These are phyloP conservation scores for Ochotona curzoniae DNA, from an alignment of 2,113 vertebrate genomes.

Conservation along the genomic window DNA sequence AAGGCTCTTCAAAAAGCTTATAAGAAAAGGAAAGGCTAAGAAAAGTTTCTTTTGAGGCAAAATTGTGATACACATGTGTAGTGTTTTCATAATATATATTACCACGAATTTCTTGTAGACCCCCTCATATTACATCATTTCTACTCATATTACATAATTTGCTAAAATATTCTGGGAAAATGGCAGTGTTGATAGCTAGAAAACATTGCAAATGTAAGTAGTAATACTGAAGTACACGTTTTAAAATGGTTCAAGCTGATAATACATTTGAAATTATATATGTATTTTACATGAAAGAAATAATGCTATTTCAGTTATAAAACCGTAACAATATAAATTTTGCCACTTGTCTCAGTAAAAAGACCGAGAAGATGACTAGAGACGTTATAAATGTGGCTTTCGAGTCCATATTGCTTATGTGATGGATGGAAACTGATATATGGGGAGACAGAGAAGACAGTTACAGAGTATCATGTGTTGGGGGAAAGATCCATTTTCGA, in stretches of 20 bases:
- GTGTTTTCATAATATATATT: no score
- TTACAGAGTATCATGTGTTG: slow-evolving; percentile 51
- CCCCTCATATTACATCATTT: not conserved
- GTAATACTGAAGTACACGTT: not conserved
- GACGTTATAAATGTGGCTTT: slow-evolving; percentile 53
- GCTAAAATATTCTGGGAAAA: not conserved
- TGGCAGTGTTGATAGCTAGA: not conserved
- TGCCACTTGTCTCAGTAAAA: slow-evolving; percentile 47
- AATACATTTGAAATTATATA: not conserved
- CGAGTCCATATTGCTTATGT: slow-evolving; percentile 40
- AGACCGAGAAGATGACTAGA: slow-evolving; percentile 17
- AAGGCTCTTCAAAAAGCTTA: no score
- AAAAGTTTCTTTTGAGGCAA: no score
- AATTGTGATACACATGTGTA: no score
- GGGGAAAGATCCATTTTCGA: slow-evolving; percentile 57
- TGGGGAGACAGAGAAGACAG: slow-evolving; percentile 47
- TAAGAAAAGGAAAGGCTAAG: no score
- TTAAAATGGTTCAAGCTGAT: not conserved
- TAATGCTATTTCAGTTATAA: slow-evolving; percentile 52
- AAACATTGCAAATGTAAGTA: not conserved
- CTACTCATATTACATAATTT: not conserved
- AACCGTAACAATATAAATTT: slow-evolving; percentile 42
- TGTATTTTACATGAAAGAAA: not conserved
- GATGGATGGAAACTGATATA: slow-evolving; percentile 56
- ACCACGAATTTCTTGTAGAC: no score